A percentile compares a stretch with the other conserved stretches of the same genome.
Evolutionary conservation across 2,797 vertebrate genomes (phyloP).

Genomic region (Hippoglossus hippoglossus): DNA sequence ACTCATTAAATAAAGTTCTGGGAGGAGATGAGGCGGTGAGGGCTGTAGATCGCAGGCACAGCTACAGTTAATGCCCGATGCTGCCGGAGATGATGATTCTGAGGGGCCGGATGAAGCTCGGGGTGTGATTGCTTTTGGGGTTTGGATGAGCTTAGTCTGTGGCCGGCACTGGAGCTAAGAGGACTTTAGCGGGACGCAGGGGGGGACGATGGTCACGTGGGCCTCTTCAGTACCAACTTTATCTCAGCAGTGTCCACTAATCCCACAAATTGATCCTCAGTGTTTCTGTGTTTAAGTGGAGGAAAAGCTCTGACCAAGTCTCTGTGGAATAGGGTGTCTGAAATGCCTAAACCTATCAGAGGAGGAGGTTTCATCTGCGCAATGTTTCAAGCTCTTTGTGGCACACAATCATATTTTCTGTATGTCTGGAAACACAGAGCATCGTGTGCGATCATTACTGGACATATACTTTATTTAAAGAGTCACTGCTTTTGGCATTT

Average conservation of each 20-base stretch:
- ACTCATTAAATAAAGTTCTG: constrained; percentile 85
- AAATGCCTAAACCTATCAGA: constrained; percentile 76
- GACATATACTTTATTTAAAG: constrained; percentile 75
- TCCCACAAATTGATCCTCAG: constrained; percentile 76
- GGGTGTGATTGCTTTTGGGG: constrained; percentile 73
- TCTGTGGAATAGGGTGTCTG: constrained; percentile 71
- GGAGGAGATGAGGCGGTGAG: constrained; percentile 76
- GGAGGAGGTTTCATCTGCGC: constrained; percentile 56
- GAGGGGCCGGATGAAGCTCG: constrained; percentile 45
- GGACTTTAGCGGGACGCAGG: constrained; percentile 68
- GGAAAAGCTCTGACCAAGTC: constrained; percentile 60
- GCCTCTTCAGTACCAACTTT: constrained; percentile 72
- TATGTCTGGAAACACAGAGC: constrained; percentile 65
- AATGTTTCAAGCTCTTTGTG: constrained; percentile 60
- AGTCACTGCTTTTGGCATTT: constrained; percentile 72
- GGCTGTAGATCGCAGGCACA: constrained; percentile 54
- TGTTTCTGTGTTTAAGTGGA: constrained; percentile 69
- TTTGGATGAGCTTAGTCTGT: constrained; percentile 70
- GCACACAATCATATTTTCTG: constrained; percentile 71
- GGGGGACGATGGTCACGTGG: constrained; percentile 62
- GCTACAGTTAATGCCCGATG: constrained; percentile 53
- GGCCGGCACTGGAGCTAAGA: constrained; percentile 71
- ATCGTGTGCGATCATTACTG: constrained; percentile 76
- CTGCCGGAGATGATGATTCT: constrained; percentile 58
- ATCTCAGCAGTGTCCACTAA: constrained; percentile 74